Percentiles rank a stretch among this genome's conserved stretches.
These are phyloP conservation scores for Kryptolebias ocellatus DNA, from an alignment of 2,797 vertebrate species.

Conservation along the genomic window DNA sequence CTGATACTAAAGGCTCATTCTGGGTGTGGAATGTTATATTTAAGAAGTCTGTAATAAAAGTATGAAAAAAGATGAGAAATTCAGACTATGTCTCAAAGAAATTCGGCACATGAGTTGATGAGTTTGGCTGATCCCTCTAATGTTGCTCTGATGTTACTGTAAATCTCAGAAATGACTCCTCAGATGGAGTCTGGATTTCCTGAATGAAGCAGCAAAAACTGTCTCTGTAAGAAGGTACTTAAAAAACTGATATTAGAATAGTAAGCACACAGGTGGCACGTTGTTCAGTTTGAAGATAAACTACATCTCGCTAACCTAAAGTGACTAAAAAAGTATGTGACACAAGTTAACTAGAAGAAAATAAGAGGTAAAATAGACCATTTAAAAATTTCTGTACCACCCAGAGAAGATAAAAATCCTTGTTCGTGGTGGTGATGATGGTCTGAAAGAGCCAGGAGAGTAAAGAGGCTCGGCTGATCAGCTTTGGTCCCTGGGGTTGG, in stretches of 20 bases:
- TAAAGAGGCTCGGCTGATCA: constrained; percentile 47
- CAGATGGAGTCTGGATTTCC: constrained; percentile 64
- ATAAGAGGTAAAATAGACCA: background rate
- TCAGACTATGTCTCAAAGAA: background rate
- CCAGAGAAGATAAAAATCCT: constrained; percentile 17
- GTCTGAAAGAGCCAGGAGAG: constrained; percentile 15
- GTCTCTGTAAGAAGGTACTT: background rate
- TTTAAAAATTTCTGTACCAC: constrained; percentile 19
- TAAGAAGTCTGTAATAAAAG: constrained; percentile 40
- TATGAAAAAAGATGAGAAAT: constrained; percentile 19
- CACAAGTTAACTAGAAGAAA: constrained; percentile 5
- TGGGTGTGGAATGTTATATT: constrained; percentile 68
- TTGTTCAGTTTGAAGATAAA: too few relatives aligned
- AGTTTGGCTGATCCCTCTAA: constrained; percentile 38
- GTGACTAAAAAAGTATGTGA: constrained; percentile 8
- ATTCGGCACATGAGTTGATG: background rate
- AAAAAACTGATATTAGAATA: constrained; percentile 22
- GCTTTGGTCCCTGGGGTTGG: constrained; percentile 61
- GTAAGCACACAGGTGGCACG: constrained; percentile 18
- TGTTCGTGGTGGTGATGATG: constrained; percentile 23
- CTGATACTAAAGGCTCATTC: constrained; percentile 66
- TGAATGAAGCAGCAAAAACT: constrained; percentile 46
- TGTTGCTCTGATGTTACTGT: constrained; percentile 27
- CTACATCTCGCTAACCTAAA: constrained; percentile 18
- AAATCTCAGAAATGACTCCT: constrained; percentile 33